phyloP scores from a whole-genome alignment of 1,140 invertebrate genomes.

The Lordiphosa mommai region DNA sequence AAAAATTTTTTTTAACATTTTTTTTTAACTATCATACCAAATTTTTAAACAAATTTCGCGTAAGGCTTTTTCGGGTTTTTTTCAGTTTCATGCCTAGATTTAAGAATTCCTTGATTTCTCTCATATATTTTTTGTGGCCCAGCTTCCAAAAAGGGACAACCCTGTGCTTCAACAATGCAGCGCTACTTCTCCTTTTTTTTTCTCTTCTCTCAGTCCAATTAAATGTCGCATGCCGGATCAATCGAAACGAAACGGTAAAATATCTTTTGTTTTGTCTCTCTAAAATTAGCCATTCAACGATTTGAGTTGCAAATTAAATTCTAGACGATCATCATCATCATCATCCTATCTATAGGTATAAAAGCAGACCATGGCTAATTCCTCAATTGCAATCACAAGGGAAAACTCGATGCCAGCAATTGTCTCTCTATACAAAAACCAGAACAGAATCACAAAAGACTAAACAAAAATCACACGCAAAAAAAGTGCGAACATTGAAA shows the following conservation, averaged over 20 bases:
- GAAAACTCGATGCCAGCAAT: constrained; percentile 60
- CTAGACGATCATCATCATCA: background rate
- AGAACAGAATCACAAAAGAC: background rate
- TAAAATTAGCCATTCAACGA: constrained; percentile 37
- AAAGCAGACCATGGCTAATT: constrained; percentile 38
- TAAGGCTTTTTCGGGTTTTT: no score
- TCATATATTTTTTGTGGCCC: no score
- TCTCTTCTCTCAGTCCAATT: constrained; percentile 2
- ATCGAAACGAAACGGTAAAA: no score
- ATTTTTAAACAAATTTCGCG: no score
- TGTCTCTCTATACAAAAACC: constrained; percentile 17
- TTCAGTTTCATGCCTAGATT: no score
- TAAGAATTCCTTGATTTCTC: no score
- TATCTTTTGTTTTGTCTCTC: constrained; percentile 19
- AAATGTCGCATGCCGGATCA: constrained; percentile 45
- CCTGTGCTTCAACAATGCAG: no score
- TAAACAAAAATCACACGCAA: constrained; percentile 27
- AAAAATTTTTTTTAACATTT: no score
- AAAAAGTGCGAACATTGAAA: constrained; percentile 38
- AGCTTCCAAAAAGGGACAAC: no score
- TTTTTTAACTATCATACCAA: no score
- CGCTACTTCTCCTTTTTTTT: no score
- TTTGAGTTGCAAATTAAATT: background rate
- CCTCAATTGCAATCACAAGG: constrained; percentile 44
- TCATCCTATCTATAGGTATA: constrained; percentile 25